A percentile compares a stretch with the other conserved stretches of the same genome.
phyloP scores from a whole-genome alignment of 2,797 vertebrate genomes.

The Brotogeris chrysoptera region DNA sequence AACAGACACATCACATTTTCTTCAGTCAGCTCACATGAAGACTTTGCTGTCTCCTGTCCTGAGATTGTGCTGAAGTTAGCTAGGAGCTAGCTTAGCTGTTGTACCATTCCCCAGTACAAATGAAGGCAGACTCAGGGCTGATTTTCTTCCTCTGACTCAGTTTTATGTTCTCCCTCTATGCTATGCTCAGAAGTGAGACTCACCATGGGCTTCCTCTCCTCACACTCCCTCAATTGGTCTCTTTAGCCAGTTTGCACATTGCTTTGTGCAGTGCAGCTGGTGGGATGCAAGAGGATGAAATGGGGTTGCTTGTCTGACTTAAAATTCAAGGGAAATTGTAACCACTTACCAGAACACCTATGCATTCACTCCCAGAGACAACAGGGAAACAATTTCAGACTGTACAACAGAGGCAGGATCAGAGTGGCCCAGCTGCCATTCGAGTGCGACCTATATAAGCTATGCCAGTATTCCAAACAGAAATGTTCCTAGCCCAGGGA shows the following conservation, averaged over 20 bases:
- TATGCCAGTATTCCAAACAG: not conserved
- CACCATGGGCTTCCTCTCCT: not conserved
- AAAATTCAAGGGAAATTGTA: not conserved
- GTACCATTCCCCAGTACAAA: not conserved
- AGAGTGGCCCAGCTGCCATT: not conserved
- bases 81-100: not conserved
- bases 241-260: not conserved
- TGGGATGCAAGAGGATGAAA: not conserved
- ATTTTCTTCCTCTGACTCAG: not conserved
- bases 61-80: not conserved
- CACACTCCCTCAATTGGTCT: not conserved
- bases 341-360: not conserved
- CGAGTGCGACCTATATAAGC: not conserved
- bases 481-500: not conserved
- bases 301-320: not conserved
- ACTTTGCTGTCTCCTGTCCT: not conserved
- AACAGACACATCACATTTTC: not conserved
- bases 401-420: not conserved
- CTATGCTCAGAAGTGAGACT: not conserved
- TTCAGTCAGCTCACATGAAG: not conserved
- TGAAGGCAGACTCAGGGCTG: not conserved
- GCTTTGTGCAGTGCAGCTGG: not conserved
- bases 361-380: not conserved
- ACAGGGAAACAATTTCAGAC: not conserved
- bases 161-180: not conserved